Conservation (phyloP, 1,140 invertebrate genomes). For the Heliothis subflexa region DNA sequence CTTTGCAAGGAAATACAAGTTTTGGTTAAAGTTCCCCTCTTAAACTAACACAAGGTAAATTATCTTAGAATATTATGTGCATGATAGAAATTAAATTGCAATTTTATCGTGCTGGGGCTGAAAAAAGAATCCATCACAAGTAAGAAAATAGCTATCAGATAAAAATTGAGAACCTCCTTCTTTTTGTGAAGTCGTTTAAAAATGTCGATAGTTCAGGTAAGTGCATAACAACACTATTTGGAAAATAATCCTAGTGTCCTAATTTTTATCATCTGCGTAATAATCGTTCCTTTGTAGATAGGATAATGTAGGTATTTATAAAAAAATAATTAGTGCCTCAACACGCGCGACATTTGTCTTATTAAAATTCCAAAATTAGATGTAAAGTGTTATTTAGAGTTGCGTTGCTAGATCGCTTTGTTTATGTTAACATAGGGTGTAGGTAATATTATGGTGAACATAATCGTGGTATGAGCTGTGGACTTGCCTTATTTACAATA, state of each 20-base stretch:
- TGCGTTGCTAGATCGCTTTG: slow-evolving; percentile 7
- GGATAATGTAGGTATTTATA: slow-evolving; percentile 6
- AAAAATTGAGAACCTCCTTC: no score
- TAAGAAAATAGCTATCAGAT: no score
- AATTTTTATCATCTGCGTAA: not conserved
- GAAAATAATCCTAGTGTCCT: not conserved
- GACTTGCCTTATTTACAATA: no score
- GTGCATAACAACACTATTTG: no score
- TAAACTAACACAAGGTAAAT: not conserved
- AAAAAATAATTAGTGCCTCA: slow-evolving; percentile 22
- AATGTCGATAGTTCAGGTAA: not conserved
- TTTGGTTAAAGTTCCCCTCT: slow-evolving; percentile 4
- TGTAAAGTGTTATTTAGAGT: not conserved
- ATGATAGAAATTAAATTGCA: not conserved
- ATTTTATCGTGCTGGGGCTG: no score
- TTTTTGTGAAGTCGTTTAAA: no score
- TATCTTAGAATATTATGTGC: not conserved
- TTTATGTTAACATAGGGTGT: not conserved
- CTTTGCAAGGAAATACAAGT: not conserved
- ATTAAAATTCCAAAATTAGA: slow-evolving; percentile 17
- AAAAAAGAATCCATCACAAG: no score
- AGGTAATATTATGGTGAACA: no score
- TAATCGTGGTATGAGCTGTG: no score
- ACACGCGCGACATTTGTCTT: slow-evolving; percentile 1
- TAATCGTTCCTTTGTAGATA: not conserved